Conservation (phyloP, 2,797 vertebrate genomes). For the Choloepus didactylus region DNA sequence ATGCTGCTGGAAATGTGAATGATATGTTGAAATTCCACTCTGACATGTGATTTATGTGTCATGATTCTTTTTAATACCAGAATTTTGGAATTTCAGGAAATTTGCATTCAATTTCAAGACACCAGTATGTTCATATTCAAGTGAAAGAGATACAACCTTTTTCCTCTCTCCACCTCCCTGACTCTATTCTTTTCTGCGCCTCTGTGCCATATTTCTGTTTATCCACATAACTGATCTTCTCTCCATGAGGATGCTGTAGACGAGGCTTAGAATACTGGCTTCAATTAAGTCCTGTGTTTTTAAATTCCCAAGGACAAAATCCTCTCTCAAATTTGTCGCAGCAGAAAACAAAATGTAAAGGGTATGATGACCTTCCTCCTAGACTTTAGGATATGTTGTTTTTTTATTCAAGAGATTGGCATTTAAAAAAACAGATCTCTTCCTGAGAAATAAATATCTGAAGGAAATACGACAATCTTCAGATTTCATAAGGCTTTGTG, state of each 20-base stretch:
- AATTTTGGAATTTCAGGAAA: not conserved
- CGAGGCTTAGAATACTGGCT: not conserved
- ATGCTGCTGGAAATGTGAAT: conserved; percentile 13
- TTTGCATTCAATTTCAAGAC: not conserved
- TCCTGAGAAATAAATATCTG: conserved; percentile 20
- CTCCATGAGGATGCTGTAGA: not conserved
- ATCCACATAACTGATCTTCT: not conserved
- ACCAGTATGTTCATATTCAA: fast-evolving
- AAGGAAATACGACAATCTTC: not conserved
- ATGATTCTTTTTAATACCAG: not conserved
- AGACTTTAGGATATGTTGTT: not conserved
- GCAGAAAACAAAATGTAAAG: not conserved
- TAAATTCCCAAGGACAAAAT: not conserved
- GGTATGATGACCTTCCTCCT: not conserved
- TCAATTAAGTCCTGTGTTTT: not conserved
- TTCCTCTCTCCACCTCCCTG: not conserved
- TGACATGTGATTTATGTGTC: not conserved
- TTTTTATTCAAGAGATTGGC: not conserved
- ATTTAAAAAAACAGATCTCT: not conserved
- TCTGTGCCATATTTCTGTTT: not conserved
- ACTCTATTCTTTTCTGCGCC: not conserved
- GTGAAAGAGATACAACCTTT: not conserved
- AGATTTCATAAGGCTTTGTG: not conserved
- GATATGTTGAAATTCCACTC: conserved; percentile 58
- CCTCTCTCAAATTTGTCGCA: not conserved